phyloP scores from a whole-genome alignment of 2,888 invertebrate genomes.

The Abscondita cerata region DNA sequence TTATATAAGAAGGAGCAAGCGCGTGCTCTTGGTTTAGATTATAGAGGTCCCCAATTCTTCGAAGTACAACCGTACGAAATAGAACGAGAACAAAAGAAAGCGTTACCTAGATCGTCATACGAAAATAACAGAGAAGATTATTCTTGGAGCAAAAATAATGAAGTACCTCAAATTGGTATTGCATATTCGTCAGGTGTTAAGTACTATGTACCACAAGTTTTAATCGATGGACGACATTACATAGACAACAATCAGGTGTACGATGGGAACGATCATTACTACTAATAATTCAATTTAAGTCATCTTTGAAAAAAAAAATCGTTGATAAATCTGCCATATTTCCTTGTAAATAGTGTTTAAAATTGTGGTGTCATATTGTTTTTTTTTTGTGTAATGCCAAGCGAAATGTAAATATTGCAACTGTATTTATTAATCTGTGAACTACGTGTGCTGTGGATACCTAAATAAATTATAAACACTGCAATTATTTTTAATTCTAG shows the following conservation, averaged over 20 bases:
- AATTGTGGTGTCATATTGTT: too few relatives aligned
- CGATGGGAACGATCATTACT: constrained; percentile 52
- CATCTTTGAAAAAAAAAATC: too few relatives aligned
- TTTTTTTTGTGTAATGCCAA: too few relatives aligned
- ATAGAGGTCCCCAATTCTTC: constrained; percentile 56
- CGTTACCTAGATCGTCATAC: background rate
- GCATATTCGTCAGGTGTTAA: constrained; percentile 56
- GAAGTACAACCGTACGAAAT: constrained; percentile 54
- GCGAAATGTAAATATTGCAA: too few relatives aligned
- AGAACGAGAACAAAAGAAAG: constrained; percentile 24
- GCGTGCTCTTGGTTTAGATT: constrained; percentile 48
- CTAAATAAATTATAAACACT: too few relatives aligned
- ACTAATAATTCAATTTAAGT: too few relatives aligned
- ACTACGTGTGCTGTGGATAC: too few relatives aligned
- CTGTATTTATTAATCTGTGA: too few relatives aligned
- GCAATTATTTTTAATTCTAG: too few relatives aligned
- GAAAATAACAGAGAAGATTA: background rate
- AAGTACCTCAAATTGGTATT: constrained; percentile 56
- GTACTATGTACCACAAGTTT: constrained; percentile 56
- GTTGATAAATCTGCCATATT: too few relatives aligned
- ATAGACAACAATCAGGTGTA: constrained; percentile 55
- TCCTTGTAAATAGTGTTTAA: too few relatives aligned
- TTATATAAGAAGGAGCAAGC: constrained; percentile 49
- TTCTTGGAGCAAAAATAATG: background rate
- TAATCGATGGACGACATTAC: constrained; percentile 23